Percentiles rank a stretch among this genome's conserved stretches.
Conservation (phyloP, 1,140 invertebrate genomes). For the Delia radicum region DNA sequence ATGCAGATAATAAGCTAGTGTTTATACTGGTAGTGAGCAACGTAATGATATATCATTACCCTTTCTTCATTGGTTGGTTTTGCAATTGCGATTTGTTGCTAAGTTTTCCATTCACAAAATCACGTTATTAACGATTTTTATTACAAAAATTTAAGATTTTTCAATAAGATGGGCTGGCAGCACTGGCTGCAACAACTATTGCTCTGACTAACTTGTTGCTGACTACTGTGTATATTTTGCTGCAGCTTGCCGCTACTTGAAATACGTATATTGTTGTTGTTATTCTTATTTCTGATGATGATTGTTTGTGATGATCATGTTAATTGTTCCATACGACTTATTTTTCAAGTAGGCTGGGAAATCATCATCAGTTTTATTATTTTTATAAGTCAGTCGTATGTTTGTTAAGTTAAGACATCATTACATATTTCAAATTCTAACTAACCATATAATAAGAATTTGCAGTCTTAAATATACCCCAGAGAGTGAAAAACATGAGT, state of each 20-base stretch:
- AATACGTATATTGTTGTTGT: not conserved
- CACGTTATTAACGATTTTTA: no score
- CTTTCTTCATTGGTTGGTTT: no score
- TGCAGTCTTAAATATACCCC: not conserved
- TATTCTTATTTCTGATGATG: not conserved
- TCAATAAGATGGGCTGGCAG: no score
- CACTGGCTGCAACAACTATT: no score
- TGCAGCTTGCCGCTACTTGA: not conserved
- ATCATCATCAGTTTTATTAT: not conserved
- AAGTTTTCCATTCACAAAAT: no score
- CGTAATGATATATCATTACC: no score
- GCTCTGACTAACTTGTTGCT: not conserved
- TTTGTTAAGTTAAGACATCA: conserved; percentile 15
- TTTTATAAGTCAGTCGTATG: not conserved
- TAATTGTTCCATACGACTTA: conserved; percentile 7
- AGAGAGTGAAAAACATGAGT: not conserved
- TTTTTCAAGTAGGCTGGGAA: conserved; percentile 7
- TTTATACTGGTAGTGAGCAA: no score
- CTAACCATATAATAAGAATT: not conserved
- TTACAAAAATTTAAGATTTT: no score
- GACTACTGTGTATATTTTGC: not conserved
- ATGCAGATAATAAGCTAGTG: no score
- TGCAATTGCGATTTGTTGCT: no score
- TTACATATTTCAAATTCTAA: conserved; percentile 12
- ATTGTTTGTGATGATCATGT: conserved; percentile 15